Evolutionary conservation across 2,113 vertebrate species (phyloP), one percentile per base, ranked within the genome.

Genomic region (Zosterops japonicus): DNA sequence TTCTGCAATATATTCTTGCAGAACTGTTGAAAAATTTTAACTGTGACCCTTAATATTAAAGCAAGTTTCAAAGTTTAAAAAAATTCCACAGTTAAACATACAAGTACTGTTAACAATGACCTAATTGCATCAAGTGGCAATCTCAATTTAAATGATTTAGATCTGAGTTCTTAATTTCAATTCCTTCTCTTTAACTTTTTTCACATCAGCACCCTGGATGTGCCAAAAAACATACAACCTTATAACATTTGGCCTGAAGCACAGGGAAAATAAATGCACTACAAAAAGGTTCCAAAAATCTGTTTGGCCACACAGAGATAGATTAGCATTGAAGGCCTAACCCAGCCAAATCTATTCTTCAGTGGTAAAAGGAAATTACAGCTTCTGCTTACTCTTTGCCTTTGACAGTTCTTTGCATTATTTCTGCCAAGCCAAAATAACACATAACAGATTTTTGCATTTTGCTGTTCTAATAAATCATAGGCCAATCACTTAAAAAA

Each of bases 361-460:
- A 94, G 93, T 83, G 92, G 92, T 94, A 95, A 95, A 95, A 89
- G 86, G 89, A 95, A 96, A 96, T 96, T 93, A 93, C 78, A 93
- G 94, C 93, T 96, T 92, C 94, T 96, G 94, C 90, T 72, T 91
- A 91, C 68, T 90, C 81, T 79, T 80, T 61, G 76, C 83, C 52
- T 95, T 84, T 86, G 89, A 96, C 93, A 90, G 72, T 78, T 89
- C 80, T 91, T 91, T 89, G 96, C 74, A 55, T 76, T 93, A 60
- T 35, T 93, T 92, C 85, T 93, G 93, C 90, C 93, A 97, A 95
- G 88, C 49, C 94, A 95, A 90, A 96, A 87, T 87, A 96, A 94
- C 76, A 93, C 41, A 10, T 53, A 95, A 95, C 49, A 93, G 71
- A 94, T 61, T 93, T 94, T 57, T 78, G 7, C 71, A 71, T 89